A percentile compares a stretch with the other conserved stretches of the same genome.
Conservation (phyloP, 2,797 vertebrate species). For the Diceros bicornis region DNA sequence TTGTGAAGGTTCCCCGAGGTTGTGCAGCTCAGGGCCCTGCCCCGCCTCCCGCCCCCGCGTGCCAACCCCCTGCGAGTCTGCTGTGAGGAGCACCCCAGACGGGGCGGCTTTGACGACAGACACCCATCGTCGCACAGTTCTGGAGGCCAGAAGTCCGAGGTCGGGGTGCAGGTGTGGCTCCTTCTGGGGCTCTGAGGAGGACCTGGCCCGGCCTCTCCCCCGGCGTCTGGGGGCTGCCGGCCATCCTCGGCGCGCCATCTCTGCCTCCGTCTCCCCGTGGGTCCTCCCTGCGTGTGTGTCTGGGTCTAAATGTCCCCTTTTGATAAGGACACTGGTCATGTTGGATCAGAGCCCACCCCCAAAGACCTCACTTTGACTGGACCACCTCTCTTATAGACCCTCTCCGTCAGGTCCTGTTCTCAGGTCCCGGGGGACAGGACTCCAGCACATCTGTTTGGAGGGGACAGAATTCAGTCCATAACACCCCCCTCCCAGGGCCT, state of each 20-base stretch:
- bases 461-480: not conserved
- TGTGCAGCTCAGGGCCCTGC: not conserved
- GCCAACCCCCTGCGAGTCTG: not conserved
- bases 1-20: not conserved
- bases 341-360: no score
- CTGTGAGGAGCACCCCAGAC: not conserved
- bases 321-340: not conserved
- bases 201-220: no score
- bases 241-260: rapidly evolving
- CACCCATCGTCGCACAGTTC: not conserved
- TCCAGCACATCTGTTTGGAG: rapidly evolving
- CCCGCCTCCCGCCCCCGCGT: no score
- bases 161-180: not conserved
- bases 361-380: not conserved
- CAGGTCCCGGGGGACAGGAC: not conserved
- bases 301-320: not conserved
- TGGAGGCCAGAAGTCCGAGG: not conserved
- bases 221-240: not conserved
- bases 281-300: rapidly evolving
- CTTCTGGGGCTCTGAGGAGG: no score
- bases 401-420: not conserved
- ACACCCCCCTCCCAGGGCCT: no score
- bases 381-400: not conserved
- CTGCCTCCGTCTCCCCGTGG: rapidly evolving
- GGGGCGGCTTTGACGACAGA: rapidly evolving